A percentile compares a stretch with the other conserved stretches of the same genome.
Conservation (phyloP, 35 echinoderm and acorn worm genomes). For the Heliocidaris erythrogramma region DNA sequence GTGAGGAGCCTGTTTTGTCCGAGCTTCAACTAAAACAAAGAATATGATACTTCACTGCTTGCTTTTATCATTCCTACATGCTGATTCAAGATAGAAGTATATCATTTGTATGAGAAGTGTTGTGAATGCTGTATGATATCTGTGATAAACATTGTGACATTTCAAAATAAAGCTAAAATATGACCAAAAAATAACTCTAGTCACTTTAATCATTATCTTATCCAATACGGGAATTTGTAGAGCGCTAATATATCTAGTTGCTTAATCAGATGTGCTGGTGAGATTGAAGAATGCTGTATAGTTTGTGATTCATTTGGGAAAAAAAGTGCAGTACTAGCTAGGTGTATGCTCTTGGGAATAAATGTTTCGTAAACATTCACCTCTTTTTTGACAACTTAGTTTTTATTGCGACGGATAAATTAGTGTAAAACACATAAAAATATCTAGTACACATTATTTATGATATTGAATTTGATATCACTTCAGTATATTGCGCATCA, state of each 20-base stretch:
- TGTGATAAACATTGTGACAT: background rate
- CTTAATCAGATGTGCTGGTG: background rate
- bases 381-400: too few species aligned
- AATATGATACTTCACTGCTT: too few species aligned
- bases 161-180: conserved; percentile 19
- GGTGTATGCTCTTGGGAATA: too few species aligned
- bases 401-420: too few species aligned
- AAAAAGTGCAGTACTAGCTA: too few species aligned
- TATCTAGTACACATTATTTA: too few species aligned
- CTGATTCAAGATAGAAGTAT: background rate
- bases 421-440: too few species aligned
- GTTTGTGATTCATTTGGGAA: too few species aligned
- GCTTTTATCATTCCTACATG: background rate
- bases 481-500: too few species aligned
- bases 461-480: too few species aligned
- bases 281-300: background rate
- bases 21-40: background rate
- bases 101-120: background rate
- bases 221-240: background rate
- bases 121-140: background rate
- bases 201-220: background rate
- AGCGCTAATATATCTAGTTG: too few species aligned
- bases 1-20: background rate
- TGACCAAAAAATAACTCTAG: background rate
- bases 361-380: too few species aligned